Evolutionary conservation across 2,797 vertebrate genomes (phyloP).

Genomic region (Sandelia bainsii): DNA sequence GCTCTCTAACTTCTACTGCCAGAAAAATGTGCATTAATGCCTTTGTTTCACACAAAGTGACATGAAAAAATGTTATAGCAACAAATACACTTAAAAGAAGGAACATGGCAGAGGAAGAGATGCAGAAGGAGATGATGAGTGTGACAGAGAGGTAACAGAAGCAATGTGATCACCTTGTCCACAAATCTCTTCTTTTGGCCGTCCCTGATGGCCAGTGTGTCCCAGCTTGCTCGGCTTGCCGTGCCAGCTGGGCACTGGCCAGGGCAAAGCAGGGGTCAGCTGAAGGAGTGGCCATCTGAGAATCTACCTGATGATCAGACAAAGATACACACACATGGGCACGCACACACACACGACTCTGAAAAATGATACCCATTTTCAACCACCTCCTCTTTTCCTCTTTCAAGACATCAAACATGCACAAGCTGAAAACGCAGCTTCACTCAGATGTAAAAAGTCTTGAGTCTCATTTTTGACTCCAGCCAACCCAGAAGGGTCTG

Average conservation of each 20-base stretch:
- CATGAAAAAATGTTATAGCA: constrained; percentile 4
- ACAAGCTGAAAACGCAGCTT: constrained; percentile 62
- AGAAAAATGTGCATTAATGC: neutral
- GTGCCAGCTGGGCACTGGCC: constrained; percentile 82
- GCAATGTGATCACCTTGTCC: constrained; percentile 76
- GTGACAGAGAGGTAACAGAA: constrained; percentile 66
- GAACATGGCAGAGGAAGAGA: constrained; percentile 21
- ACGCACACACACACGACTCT: neutral
- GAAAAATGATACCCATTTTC: constrained; percentile 35
- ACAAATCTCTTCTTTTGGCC: constrained; percentile 75
- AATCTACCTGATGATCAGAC: constrained; percentile 66
- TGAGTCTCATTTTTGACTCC: constrained; percentile 69
- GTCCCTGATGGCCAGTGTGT: constrained; percentile 60
- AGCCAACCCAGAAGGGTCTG: constrained; percentile 65
- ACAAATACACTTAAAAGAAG: constrained; percentile 37
- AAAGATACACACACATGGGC: neutral
- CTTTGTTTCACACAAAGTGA: constrained; percentile 3
- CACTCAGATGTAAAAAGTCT: constrained; percentile 74
- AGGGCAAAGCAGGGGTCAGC: constrained; percentile 74
- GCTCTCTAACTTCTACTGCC: neutral
- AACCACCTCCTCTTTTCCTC: constrained; percentile 20
- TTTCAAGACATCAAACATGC: constrained; percentile 71
- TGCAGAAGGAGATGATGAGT: constrained; percentile 43
- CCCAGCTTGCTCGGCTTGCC: constrained; percentile 63
- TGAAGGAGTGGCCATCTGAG: constrained; percentile 71